Conservation (phyloP, 2,113 vertebrate genomes). For the Leptosomus discolor region DNA sequence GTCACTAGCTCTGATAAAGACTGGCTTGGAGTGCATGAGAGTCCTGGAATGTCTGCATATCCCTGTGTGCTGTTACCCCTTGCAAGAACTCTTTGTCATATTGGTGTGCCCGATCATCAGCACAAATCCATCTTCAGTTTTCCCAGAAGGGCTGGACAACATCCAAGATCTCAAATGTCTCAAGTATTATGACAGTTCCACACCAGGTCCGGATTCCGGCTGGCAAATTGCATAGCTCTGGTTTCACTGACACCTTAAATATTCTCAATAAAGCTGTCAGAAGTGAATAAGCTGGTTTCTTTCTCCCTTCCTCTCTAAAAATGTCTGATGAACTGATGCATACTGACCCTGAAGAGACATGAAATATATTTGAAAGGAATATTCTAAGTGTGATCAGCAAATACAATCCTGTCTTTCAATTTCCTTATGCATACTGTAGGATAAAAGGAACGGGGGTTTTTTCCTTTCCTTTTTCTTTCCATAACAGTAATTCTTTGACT, state of each 20-base stretch:
- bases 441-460: background rate
- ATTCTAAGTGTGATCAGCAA: background rate
- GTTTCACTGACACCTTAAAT: background rate
- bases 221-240: background rate
- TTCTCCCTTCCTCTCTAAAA: background rate
- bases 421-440: background rate
- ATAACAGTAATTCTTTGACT: background rate
- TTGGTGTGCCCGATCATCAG: accelerated
- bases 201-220: background rate
- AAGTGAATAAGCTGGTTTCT: background rate
- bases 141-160: too few relatives aligned
- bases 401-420: background rate
- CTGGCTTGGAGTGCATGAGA: background rate
- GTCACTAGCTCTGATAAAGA: background rate
- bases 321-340: background rate
- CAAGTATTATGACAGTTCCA: accelerated
- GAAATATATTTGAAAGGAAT: background rate
- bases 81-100: background rate
- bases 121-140: background rate
- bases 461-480: background rate
- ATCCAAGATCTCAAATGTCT: background rate
- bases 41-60: background rate
- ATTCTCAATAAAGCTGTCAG: background rate
- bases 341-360: background rate
- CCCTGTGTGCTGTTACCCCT: accelerated